phyloP scores from a whole-genome alignment of 2,113 vertebrate species.

The Octodon degus region DNA sequence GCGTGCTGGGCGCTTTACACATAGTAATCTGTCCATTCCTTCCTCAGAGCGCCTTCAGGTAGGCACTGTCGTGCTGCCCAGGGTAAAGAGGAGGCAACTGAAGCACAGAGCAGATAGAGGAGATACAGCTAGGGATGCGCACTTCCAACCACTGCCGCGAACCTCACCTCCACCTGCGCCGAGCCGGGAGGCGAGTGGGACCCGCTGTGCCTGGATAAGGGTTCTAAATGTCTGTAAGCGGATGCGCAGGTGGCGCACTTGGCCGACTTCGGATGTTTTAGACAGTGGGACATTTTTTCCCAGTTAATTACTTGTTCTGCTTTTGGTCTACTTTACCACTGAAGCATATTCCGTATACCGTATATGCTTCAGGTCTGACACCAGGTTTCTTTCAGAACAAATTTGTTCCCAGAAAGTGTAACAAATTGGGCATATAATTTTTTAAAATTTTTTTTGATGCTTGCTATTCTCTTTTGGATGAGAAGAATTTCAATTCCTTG shows the following conservation, averaged over 20 bases:
- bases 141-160: neutral
- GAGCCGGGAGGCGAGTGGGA: rapidly evolving
- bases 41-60: neutral
- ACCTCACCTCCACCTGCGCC: neutral
- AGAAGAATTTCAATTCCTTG: conserved; percentile 32
- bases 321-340: neutral
- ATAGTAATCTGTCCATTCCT: neutral
- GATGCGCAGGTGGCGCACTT: neutral
- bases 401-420: neutral
- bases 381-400: neutral
- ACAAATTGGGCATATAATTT: neutral
- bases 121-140: neutral
- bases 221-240: neutral
- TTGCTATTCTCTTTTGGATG: conserved; percentile 31
- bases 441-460: neutral
- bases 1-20: neutral
- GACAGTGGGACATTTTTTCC: neutral
- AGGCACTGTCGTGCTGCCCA: neutral
- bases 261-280: neutral
- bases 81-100: neutral
- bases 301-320: neutral
- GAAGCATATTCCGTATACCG: neutral
- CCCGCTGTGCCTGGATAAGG: neutral
- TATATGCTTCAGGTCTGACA: neutral
- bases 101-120: neutral